Evolutionary conservation across 1,140 invertebrate genomes (phyloP), one percentile per base, ranked within the genome.

Genomic region (Cherax destructor): DNA sequence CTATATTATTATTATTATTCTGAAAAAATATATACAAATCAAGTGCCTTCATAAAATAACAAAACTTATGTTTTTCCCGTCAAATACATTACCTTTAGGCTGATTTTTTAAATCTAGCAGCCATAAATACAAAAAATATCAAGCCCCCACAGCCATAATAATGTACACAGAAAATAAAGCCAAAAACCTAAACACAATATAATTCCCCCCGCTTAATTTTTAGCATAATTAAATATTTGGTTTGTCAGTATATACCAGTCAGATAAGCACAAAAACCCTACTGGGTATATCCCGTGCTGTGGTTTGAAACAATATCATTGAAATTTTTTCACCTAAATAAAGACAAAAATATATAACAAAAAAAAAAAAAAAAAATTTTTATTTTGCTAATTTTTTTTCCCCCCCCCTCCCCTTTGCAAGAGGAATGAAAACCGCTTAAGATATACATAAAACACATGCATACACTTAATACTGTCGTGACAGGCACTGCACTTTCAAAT

Each of bases 21-120:
- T 83, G 87, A 89, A 79, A 61, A 89, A 91, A 78, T 91, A 91
- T 91, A 91, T 91, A 91, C 89, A 91, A 91, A 91, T 91, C 52
- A 85, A 85, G 89, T 91, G 83, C 83, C 89, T 79, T 86, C 83
- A 80, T 72, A 91, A 86, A 91, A 91, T 84, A 91, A 91, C 61
- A 78, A 79, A 91, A 89, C 79, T 91, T 83, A 91, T 91, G 86
- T 91, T 83, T 84, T 69, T 52, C 47, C 41, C n/a, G 49, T 83
- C 61, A 89, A 83, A 76, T 10, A 89, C 72, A 91, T 79, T 85
- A 91, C 89, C 89, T 91, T 65, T 84, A 83, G 76, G 76, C 65
- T 78, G 72, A 78, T 78, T 77, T 41, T 85, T 83, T n/a, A 50
- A 52, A 89, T 52, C 47, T 80, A 91, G 89, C 83, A 91, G 74